Evolutionary conservation across 2,888 invertebrate species (phyloP), one percentile per base, ranked within the genome.

Genomic region (Agonopterix heracliana): DNA sequence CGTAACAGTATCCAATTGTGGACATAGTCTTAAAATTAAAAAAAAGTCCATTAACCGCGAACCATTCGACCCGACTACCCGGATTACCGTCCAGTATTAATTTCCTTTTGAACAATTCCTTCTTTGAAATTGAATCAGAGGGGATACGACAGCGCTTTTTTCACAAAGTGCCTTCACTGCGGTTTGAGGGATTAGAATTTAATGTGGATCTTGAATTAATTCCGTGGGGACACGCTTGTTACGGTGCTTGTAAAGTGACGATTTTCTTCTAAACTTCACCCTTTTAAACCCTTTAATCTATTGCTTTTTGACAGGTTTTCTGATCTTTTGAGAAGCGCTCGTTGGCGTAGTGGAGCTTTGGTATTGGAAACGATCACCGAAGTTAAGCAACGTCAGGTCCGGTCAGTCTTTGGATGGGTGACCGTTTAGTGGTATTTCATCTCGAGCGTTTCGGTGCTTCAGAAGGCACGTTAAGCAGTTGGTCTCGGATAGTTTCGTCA

Each of bases 71-170:
- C 57, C 49, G 38, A 41, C 38, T 43, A 44, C 45, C 12, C 9
- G 61, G 61, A 64, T 69, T 61, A 63, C 57, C 46, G 59, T 55
- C 53, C 57, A 60, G 62, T 69, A 72, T 71, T 66, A 71, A 67
- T 68, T 70, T 64, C 57, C 59, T 56, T 56, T 51, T 54, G 61
- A 61, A 64, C 60, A 68, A 61, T 64, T 63, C 34, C 12, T 56
- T 57, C 65, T 66, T 68, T 60, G 54, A 70, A 74, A 74, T 74
- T 74, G 72, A 71, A 74, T 74, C 61, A 56, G 46, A 43, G 53
- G 44, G 58, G 74, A 74, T 73, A 69, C 51, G 65, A 75, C 71
- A 71, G 64, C 53, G 58, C 62, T 68, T 74, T 66, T 67, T 73
- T 69, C 67, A 68, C 66, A 66, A 66, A 71, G 62, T 71, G 68